Base-by-base conservation (phyloP, 2,797 vertebrate genomes). In the Dendrocincla fuliginosa region DNA sequence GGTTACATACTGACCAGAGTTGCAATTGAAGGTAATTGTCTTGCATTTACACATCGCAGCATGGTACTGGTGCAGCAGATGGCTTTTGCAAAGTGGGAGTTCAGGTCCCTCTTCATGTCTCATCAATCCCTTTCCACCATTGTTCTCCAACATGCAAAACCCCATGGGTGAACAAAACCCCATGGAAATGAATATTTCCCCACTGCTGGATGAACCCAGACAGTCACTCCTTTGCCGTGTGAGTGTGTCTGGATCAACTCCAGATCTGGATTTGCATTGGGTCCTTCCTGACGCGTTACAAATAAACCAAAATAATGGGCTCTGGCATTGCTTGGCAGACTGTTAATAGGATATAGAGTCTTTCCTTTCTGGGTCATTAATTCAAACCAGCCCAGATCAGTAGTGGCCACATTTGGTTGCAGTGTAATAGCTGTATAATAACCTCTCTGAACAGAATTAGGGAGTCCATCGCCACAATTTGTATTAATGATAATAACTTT, bases 301-400 rank as follows among this genome's bases (percentile, higher is more conserved):
- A 94, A 95, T 96, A 93, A 97, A 91, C 79, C 69, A 56, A 75
- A 96, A 67, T 81, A 92, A 94, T 95, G 78, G 76, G 63, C 68
- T 79, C 70, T 94, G 93, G 86, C 81, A 42, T 74, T 60, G 67
- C 81, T 93, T 93, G 92, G 90, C 78, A 90, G 82, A 59, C 64
- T 92, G 70, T 81, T 95, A 94, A 93, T 88, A 90, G 92, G 89
- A 88, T 94, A 86, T 68, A 91, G 76, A 87, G 65, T 77, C 87
- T 91, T 91, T 91, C 44, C 76, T 92, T 95, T 88, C 73, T 92
- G 79, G 89, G 65, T 94, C 94, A 86, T 93, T 95, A 91, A 91
- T 86, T 94, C 84, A 94, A 92, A 93, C 84, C 87, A 94, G 82
- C 50, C 67, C 59, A 79, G 82, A 84, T 91, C 84, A 88, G 87